Conservation (phyloP, 2,888 invertebrate genomes). For the Allacma fusca region DNA sequence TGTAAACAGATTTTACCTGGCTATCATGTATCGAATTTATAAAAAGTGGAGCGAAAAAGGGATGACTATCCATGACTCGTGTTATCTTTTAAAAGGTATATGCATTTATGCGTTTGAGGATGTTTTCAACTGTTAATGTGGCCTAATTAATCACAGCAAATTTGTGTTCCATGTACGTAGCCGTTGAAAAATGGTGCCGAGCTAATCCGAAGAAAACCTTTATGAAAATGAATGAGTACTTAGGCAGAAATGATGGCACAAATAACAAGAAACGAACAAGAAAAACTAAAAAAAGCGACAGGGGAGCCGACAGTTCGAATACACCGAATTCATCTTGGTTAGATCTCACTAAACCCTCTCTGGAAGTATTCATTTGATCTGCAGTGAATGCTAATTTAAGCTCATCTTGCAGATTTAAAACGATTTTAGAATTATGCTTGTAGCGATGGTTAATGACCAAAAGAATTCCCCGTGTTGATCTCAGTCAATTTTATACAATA, state of each 20-base stretch:
- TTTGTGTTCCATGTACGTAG: constrained; percentile 33
- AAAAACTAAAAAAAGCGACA: constrained; percentile 49
- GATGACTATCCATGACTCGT: constrained; percentile 67
- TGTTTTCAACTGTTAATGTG: no score
- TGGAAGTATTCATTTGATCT: constrained; percentile 61
- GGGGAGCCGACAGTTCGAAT: constrained; percentile 41
- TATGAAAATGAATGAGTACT: constrained; percentile 55
- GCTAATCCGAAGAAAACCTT: constrained; percentile 60
- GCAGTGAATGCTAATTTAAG: neutral
- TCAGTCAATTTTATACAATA: constrained; percentile 25
- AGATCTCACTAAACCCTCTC: constrained; percentile 61
- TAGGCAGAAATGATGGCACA: constrained; percentile 47
- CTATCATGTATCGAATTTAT: constrained; percentile 65
- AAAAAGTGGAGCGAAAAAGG: constrained; percentile 66
- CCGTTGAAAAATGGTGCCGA: constrained; percentile 61
- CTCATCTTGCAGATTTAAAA: neutral
- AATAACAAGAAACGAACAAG: constrained; percentile 47
- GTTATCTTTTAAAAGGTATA: constrained; percentile 66
- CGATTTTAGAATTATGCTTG: neutral
- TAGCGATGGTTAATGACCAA: neutral
- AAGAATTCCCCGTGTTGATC: constrained; percentile 36
- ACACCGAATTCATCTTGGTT: constrained; percentile 55
- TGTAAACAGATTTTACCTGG: constrained; percentile 67
- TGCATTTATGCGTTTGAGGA: no score
- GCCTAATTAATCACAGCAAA: no score